A percentile compares a stretch with the other conserved stretches of the same genome.
These are phyloP conservation scores for Turritopsis rubra DNA, from an alignment of 30 jellyfish, hydroid and myxozoan species.

Conservation along the genomic window DNA sequence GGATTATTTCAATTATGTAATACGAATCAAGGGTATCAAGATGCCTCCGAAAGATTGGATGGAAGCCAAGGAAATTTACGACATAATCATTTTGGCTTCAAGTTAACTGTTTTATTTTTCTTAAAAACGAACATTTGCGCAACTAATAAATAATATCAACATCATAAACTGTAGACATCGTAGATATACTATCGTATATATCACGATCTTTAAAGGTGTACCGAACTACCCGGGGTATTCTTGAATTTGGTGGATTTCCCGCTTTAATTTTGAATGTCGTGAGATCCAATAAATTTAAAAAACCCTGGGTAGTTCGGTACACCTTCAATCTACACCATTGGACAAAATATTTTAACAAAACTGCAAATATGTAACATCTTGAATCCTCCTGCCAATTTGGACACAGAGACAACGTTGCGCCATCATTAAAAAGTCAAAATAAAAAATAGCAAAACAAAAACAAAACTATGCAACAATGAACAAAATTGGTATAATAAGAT, in stretches of 20 bases:
- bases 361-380: background rate
- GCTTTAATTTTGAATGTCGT: no score
- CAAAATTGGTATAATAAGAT: background rate
- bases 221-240: no score
- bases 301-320: no score
- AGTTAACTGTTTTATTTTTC: background rate
- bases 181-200: no score
- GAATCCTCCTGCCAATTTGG: no score
- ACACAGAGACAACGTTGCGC: no score
- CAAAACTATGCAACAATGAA: background rate
- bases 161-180: background rate
- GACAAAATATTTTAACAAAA: background rate
- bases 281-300: no score
- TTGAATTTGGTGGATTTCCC: no score
- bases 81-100: background rate
- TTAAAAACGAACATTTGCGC: background rate
- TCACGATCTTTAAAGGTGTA: no score
- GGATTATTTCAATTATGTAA: background rate
- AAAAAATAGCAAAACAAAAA: background rate
- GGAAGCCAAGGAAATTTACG: background rate
- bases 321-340: background rate
- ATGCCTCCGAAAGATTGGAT: background rate
- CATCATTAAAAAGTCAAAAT: background rate
- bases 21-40: background rate
- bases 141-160: background rate